These are phyloP conservation scores for Argynnis bischoffii DNA, from an alignment of 2,888 invertebrate genomes.

Conservation along the genomic window DNA sequence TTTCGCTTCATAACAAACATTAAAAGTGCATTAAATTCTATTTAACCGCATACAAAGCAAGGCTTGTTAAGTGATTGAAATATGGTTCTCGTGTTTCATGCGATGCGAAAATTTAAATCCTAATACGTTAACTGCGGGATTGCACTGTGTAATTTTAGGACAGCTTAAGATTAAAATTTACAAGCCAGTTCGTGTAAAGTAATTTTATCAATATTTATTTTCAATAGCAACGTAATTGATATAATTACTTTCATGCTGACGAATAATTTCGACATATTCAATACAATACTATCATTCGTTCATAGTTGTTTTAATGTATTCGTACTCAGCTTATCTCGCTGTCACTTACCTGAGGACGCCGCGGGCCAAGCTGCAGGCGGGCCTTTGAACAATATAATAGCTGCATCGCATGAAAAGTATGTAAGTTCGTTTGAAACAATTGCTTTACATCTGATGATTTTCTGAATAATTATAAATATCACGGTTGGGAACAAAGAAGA, in stretches of 20 bases:
- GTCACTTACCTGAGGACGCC: slow-evolving; percentile 20
- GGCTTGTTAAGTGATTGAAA: slow-evolving; percentile 61
- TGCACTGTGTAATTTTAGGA: slow-evolving; percentile 1
- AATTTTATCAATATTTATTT: background rate
- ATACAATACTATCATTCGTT: background rate
- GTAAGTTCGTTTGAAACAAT: slow-evolving; percentile 26
- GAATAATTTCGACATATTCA: background rate
- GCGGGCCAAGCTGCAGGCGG: slow-evolving; percentile 19
- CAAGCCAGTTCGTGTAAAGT: background rate
- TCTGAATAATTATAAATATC: slow-evolving; percentile 63
- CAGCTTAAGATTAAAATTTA: background rate
- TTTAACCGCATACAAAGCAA: slow-evolving; percentile 64
- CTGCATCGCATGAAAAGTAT: slow-evolving; percentile 21
- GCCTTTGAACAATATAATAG: slow-evolving; percentile 27
- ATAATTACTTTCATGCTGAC: too few species aligned
- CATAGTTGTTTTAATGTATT: slow-evolving; percentile 15
- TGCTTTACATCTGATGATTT: slow-evolving; percentile 38
- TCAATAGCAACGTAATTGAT: background rate
- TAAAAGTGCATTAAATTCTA: slow-evolving; percentile 76
- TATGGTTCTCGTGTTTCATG: slow-evolving; percentile 58
- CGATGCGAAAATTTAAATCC: slow-evolving; percentile 52
- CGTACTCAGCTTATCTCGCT: slow-evolving; percentile 16
- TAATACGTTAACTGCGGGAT: slow-evolving; percentile 33
- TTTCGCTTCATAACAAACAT: slow-evolving; percentile 67
- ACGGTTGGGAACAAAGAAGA: slow-evolving; percentile 59